Base-by-base conservation (phyloP, 2,113 vertebrate species). In the Speoplatyrhinus poulsoni region DNA sequence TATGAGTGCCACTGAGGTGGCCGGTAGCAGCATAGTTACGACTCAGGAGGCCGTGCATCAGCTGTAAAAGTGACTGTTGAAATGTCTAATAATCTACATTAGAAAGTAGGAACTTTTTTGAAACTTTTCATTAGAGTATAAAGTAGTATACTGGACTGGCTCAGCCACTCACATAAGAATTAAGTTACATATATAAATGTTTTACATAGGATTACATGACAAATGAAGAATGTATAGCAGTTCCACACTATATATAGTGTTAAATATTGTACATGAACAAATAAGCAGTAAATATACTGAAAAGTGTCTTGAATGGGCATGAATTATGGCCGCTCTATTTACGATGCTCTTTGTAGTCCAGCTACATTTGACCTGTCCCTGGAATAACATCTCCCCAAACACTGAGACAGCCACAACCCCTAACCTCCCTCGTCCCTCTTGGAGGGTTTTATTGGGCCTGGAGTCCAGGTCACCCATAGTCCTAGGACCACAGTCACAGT, bases 331-430 rank as follows among this genome's bases (percentile, higher is more conserved):
- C 8, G 9, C 67, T 83, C 56, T 87, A 65, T 88, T 88, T 82
- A 81, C 82, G 65, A 73, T 55, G 0, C 55, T 68, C 86, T 87
- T 85, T 91, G 82, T 85, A 80, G 87, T 80, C 49, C 0, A 56
- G 57, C 76, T 69, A 72, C 75, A 72, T 82, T 73, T 79, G 87
- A 87, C 87, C 87, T 76, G 79, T 82, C 75, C 73, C 55, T 75
- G 83, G 88, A 88, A 90, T 81, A 85, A 90, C 84, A 88, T 86
- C 84, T 87, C 54, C 75, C 70, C 58, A 71, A 75, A 83, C 83
- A 82, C 67, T 76, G 64, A 69, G 73, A 85, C 71, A 50, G 69
- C 79, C 85, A 71, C 81, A 81, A 76, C 81, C 77, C 78, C 60
- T 89, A 87, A 85, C 85, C 80, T 67, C 33, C 17, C 58, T 8